phyloP scores from a whole-genome alignment of 1,140 invertebrate genomes.

The Coenobita brevimanus region DNA sequence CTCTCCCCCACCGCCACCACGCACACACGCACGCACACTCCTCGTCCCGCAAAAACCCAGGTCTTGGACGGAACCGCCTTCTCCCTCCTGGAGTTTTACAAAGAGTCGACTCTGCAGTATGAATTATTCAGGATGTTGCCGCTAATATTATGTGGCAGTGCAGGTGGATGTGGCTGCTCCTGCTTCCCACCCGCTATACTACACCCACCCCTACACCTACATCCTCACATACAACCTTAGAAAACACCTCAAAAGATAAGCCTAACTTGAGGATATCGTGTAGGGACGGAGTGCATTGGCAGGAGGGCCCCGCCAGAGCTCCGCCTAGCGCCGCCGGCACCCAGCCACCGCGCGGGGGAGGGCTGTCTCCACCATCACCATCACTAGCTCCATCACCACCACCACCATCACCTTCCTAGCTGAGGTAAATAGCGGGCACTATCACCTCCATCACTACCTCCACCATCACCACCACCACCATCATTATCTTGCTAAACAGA shows the following conservation, averaged over 20 bases:
- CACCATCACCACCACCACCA: no score
- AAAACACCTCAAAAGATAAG: constrained; percentile 37
- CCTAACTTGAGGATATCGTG: constrained; percentile 52
- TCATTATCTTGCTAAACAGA: no score
- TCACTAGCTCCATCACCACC: no score
- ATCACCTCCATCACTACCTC: no score
- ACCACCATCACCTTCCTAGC: no score
- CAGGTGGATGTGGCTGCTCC: constrained; percentile 18
- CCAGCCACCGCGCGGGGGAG: constrained; percentile 24
- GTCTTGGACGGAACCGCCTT: constrained; percentile 66
- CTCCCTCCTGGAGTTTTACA: constrained; percentile 64
- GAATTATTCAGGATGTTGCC: constrained; percentile 64
- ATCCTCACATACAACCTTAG: constrained; percentile 8
- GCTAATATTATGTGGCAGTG: constrained; percentile 59
- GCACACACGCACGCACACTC: constrained; percentile 65
- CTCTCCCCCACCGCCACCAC: constrained; percentile 33
- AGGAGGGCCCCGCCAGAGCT: constrained; percentile 28
- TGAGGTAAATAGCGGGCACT: no score
- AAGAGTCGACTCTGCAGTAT: constrained; percentile 64
- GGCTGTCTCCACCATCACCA: constrained; percentile 6
- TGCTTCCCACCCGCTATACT: constrained; percentile 4
- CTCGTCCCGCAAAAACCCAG: constrained; percentile 63
- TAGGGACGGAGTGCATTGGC: constrained; percentile 58
- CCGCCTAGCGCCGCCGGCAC: constrained; percentile 50
- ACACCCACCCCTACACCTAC: constrained; percentile 11